Evolutionary conservation across 2,888 invertebrate species (phyloP), one percentile per base, ranked within the genome.

Genomic region (Melieria crassipennis): DNA sequence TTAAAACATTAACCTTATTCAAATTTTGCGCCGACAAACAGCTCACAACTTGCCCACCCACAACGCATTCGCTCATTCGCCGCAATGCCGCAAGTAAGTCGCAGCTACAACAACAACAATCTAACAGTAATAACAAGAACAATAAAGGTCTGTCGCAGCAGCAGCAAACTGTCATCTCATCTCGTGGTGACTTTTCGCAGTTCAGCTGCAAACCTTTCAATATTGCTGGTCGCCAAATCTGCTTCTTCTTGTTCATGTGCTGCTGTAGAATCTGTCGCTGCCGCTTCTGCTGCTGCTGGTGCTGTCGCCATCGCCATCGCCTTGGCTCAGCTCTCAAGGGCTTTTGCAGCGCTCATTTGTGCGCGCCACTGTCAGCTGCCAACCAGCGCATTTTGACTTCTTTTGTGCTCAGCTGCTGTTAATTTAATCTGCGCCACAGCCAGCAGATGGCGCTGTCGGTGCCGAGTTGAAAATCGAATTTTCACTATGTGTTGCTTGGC

Each of bases 371-470:
- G 30, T 30, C 30, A 3, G 30, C 30, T 30, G 30, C 30, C 30
- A 30, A 30, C 3, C 30, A 30, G 30, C 30, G 30, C 30, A 30
- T 30, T 30, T 30, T 30, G 30, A 30, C 30, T 73, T 65, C 55
- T 56, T 65, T 69, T 72, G 13, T 50, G 67, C 67, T 30, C 11
- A 46, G 75, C 80, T 80, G 75, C 75, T 76, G 78, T 82, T 84
- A 82, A 83, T 81, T 83, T 83, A 83, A 85, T 85, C 80, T 81
- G 71, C 69, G 70, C 79, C 75, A 78, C 78, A 78, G 78, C 82
- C 86, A 81, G 81, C 78, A 85, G 85, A 78, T 85, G 86, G 85
- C 82, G 82, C 79, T 84, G 74, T 72, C 74, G 75, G 73, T 75
- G 75, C 74, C 78, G 30, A 30, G 80, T 76, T 79, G 77, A 79